Evolutionary conservation across 1,140 invertebrate species (phyloP), one percentile per base, ranked within the genome.

Genomic region (Scaptomyza pallida): DNA sequence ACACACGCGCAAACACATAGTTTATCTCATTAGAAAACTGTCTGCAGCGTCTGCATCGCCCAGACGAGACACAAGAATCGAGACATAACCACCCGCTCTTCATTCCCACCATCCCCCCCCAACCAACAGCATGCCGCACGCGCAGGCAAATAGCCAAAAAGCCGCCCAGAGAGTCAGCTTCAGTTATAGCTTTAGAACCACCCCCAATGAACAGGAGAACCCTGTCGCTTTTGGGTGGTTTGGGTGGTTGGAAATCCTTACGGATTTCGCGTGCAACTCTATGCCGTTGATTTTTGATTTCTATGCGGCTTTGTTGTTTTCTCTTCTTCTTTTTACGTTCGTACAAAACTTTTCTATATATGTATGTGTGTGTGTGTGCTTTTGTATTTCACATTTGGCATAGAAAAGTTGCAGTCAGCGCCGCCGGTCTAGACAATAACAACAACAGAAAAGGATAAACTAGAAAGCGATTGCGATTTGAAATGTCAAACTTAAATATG

Each of bases 221-320:
- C 33, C 54, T 0, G 15, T 12, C n/a, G 19, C 41, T 13, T 50
- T 35, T 64, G 59, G 52, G 23, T 61, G 30, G 26, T 30, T 30
- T 26, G 37, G 33, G 30, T 37, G 41, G 23, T 65, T 51, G 40
- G 3, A n/a, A n/a, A 47, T 37, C 33, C 55, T 63, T 61, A 35
- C 57, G 62, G 67, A 67, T 59, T 72, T 85, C 64, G 71, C 71
- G 45, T 47, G 57, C 65, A 69, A 69, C 72, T 72, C 85, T 60
- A 41, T 56, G 78, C 63, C 67, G 76, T 80, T 80, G 63, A 85
- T 86, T 83, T 83, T 80, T 83, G 80, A 83, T 83, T 83, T 85
- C 72, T 69, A 76, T 79, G 67, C 68, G 67, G 72, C 71, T 72
- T 69, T 6, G 3, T 5, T 26, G 5, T 26, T 26, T 26, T 3